These are phyloP conservation scores for Thereva unica DNA, from an alignment of 2,888 invertebrate species.

Conservation along the genomic window DNA sequence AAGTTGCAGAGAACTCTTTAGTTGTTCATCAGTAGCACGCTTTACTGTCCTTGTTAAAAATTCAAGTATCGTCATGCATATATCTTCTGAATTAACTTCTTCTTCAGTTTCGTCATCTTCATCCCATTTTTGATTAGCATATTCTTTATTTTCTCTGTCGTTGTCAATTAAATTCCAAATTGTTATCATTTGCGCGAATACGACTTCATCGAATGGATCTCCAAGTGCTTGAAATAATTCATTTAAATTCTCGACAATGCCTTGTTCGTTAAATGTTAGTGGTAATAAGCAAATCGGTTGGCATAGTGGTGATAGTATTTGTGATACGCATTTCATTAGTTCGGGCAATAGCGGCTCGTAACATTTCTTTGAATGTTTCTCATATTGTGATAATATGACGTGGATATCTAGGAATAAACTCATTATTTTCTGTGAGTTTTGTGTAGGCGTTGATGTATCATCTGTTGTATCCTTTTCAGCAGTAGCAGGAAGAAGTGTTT, in stretches of 20 bases:
- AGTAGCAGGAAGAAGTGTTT: constrained; percentile 47
- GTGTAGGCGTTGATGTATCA: constrained; percentile 46
- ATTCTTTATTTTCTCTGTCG: constrained; percentile 41
- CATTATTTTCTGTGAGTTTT: constrained; percentile 52
- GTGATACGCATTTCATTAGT: constrained; percentile 51
- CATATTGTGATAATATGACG: constrained; percentile 54
- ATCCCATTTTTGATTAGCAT: constrained; percentile 41
- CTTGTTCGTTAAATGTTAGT: constrained; percentile 52
- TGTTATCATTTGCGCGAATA: constrained; percentile 49
- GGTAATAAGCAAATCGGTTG: constrained; percentile 51
- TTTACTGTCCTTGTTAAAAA: constrained; percentile 47
- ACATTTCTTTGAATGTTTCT: constrained; percentile 48
- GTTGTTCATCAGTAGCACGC: constrained; percentile 45
- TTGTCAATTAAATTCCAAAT: constrained; percentile 50
- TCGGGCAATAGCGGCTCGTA: constrained; percentile 47
- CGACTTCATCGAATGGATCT: constrained; percentile 53
- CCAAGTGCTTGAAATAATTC: constrained; percentile 50
- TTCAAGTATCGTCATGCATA: constrained; percentile 48
- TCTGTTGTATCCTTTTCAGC: constrained; percentile 41
- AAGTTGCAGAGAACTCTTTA: constrained; percentile 42
- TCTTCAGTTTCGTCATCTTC: constrained; percentile 38
- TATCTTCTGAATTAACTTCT: constrained; percentile 47
- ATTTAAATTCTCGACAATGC: constrained; percentile 53
- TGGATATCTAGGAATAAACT: constrained; percentile 57
- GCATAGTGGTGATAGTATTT: constrained; percentile 52